Evolutionary conservation across 2,113 vertebrate species (phyloP).

Genomic region (Pygoscelis antarcticus): DNA sequence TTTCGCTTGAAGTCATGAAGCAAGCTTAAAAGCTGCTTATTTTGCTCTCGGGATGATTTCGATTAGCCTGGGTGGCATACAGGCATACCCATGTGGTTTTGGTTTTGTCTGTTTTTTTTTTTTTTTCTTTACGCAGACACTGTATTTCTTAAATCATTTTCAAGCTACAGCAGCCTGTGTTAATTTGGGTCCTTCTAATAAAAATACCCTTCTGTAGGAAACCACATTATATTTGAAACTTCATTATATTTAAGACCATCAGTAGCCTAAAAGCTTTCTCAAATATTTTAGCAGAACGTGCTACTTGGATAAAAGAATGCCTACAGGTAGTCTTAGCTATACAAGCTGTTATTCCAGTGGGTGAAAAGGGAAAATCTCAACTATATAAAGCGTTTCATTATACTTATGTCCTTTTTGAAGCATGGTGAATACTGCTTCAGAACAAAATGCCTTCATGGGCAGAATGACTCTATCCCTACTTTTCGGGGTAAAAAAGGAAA

Average conservation of each 20-base stretch:
- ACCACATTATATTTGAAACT: neutral
- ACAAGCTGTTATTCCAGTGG: rapidly evolving
- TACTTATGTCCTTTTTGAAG: rapidly evolving
- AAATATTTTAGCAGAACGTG: rapidly evolving
- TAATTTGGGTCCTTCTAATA: neutral
- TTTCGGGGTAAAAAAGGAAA: too few relatives aligned
- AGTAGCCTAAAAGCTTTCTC: neutral
- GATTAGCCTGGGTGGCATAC: neutral
- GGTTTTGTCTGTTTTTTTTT: neutral
- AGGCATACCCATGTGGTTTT: rapidly evolving
- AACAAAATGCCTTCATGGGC: rapidly evolving
- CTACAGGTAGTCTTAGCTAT: neutral
- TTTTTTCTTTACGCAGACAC: neutral
- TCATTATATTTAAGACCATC: neutral
- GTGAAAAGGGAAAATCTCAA: neutral
- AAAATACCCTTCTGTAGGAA: neutral
- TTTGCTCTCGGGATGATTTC: neutral
- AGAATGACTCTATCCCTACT: rapidly evolving
- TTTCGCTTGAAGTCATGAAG: neutral
- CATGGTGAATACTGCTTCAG: rapidly evolving
- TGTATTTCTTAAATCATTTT: neutral
- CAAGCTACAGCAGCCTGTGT: neutral
- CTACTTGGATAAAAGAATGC: neutral
- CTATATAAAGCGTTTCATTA: too few relatives aligned
- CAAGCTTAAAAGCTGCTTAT: neutral